phyloP scores from a whole-genome alignment of 2,888 invertebrate species.

The Charanyca ferruginea region DNA sequence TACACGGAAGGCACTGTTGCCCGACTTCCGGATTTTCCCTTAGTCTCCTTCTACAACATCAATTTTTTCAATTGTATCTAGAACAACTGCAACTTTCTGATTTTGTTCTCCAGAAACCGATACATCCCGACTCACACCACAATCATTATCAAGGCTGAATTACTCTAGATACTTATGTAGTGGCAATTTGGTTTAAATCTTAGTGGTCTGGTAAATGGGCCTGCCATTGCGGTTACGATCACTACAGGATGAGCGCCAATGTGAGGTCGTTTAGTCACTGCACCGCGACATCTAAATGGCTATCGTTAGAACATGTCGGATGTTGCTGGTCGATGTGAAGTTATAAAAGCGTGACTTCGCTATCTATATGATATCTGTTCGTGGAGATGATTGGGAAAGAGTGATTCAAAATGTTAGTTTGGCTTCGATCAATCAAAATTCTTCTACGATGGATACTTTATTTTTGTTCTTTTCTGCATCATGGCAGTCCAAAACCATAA shows the following conservation, averaged over 20 bases:
- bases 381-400: neutral
- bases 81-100: neutral
- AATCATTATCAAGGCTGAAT: constrained; percentile 17
- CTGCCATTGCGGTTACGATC: constrained; percentile 34
- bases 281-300: constrained; percentile 25
- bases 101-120: neutral
- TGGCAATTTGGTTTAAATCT: constrained; percentile 28
- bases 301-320: constrained; percentile 26
- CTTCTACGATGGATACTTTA: too few species aligned
- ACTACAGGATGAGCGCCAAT: constrained; percentile 31
- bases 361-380: neutral
- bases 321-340: neutral
- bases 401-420: neutral
- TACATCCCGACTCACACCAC: neutral
- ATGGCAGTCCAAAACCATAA: too few species aligned
- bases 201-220: constrained; percentile 26
- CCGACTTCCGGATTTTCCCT: too few species aligned
- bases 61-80: too few species aligned
- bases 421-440: neutral
- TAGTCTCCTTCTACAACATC: too few species aligned
- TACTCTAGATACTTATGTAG: constrained; percentile 7
- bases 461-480: too few species aligned
- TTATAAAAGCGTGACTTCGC: constrained; percentile 1
- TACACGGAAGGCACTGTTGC: too few species aligned
- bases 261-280: constrained; percentile 31